Evolutionary conservation across 2,888 invertebrate species (phyloP).

Genomic region (Nowickia ferox): DNA sequence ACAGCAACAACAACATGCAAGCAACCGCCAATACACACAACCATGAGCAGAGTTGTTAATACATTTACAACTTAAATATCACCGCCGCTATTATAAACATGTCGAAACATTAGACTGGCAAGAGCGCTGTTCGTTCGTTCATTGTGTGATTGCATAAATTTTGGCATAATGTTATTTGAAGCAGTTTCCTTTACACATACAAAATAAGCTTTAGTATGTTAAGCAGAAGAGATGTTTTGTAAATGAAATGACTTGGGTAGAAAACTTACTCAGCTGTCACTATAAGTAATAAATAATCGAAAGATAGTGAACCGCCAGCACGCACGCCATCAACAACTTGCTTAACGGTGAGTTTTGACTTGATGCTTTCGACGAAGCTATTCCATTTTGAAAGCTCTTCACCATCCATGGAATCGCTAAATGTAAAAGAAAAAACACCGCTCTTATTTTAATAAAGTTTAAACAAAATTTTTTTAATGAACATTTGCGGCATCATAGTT

Average conservation of each 20-base stretch:
- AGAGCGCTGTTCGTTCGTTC: not conserved
- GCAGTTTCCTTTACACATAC: not conserved
- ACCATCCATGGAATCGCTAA: constrained; percentile 78
- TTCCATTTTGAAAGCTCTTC: constrained; percentile 88
- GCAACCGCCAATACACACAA: not conserved
- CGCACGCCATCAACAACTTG: constrained; percentile 92
- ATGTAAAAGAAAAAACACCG: not conserved
- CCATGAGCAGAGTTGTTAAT: constrained; percentile 5
- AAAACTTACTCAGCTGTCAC: constrained; percentile 91
- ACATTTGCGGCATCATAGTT: no score
- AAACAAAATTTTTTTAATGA: no score
- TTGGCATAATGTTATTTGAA: constrained; percentile 26
- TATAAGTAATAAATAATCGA: constrained; percentile 91
- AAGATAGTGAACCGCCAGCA: constrained; percentile 90
- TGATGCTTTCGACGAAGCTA: constrained; percentile 89
- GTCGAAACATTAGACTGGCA: constrained; percentile 29
- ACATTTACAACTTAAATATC: constrained; percentile 34
- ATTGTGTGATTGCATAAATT: not conserved
- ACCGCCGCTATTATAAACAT: constrained; percentile 28
- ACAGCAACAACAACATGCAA: constrained; percentile 10
- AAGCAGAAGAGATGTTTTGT: not conserved
- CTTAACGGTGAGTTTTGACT: constrained; percentile 91
- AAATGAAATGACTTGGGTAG: not conserved
- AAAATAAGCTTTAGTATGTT: not conserved
- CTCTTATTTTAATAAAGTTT: not conserved